Evolutionary conservation across 2,888 invertebrate genomes (phyloP).

Genomic region (Melieria omissa): DNA sequence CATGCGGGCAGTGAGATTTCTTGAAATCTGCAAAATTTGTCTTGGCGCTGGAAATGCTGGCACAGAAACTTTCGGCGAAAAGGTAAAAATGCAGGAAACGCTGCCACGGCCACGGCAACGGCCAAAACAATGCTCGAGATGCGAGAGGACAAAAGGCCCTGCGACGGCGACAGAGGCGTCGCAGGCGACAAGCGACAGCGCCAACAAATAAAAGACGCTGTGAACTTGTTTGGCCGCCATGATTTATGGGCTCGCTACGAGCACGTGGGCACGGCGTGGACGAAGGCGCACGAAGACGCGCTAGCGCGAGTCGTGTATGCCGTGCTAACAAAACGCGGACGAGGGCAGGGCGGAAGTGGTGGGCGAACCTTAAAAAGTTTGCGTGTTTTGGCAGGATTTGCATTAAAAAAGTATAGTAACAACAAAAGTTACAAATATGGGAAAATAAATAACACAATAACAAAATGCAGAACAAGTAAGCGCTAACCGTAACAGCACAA

Average conservation of each 20-base stretch:
- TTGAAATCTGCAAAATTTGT: conserved; percentile 61
- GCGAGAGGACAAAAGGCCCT: neutral
- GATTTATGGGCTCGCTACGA: conserved; percentile 20
- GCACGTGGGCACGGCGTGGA: neutral
- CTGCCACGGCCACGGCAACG: conserved; percentile 50
- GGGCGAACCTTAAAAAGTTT: conserved; percentile 12
- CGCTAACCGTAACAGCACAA: neutral
- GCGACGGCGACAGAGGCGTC: neutral
- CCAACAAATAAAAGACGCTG: conserved; percentile 24
- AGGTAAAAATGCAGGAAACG: conserved; percentile 55
- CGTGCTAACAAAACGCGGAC: neutral
- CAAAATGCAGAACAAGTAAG: neutral
- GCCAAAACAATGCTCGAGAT: conserved; percentile 54
- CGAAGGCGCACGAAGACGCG: neutral
- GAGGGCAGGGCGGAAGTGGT: neutral
- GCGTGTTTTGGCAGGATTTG: conserved; percentile 28
- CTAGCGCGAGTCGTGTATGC: neutral
- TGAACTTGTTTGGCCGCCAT: conserved; percentile 24
- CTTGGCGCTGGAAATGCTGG: conserved; percentile 49
- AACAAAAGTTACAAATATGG: conserved; percentile 15
- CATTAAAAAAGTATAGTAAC: conserved; percentile 18
- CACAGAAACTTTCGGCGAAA: conserved; percentile 35
- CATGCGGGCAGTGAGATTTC: conserved; percentile 36
- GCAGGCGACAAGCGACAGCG: neutral
- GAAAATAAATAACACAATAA: no score